Evolutionary conservation across 2,888 invertebrate species (phyloP), one percentile per base, ranked within the genome.

Genomic region (Ypsolopha scabrella): DNA sequence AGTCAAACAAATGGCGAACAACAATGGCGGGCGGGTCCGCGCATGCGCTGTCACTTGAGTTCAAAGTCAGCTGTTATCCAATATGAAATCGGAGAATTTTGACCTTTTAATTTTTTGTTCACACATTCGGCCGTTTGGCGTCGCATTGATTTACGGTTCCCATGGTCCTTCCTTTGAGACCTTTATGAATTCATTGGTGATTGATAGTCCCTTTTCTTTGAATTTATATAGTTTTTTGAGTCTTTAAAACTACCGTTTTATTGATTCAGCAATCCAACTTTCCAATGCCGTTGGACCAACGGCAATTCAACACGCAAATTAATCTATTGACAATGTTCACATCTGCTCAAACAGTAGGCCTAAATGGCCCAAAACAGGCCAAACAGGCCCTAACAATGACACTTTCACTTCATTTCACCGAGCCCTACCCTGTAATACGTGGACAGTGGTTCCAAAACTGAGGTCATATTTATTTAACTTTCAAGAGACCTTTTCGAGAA

Each of bases 1-100:
- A 74, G 70, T 75, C 74, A 70, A 67, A 66, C 24, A 24, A 24
- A 24, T 24, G 24, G 24, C 24, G 24, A 24, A 24, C 62, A 65
- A 59, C 43, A 47, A 47, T 47, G 47, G 47, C 14, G 24, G 43
- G 11, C 24, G 24, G 13, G 41, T 11, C 41, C 11, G 41, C 13
- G 41, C 41, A 11, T 41, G 41, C 13, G 11, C 7, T 9, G 43
- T 14, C 24, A 8, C 13, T 43, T 14, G 14, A 7, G 43, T 43
- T 38, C 38, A 38, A 38, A 38, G 38, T n/a, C 38, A 38, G 43
- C 43, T n/a, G 43, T 46, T 24, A 24, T 24, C 24, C 24, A 24
- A 2, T 39, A 39, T 39, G 51, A 35, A 51, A 51, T 51, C 48
- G 43, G 48, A 43, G 13, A 24, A 24, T 24, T 24, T 24, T 24